Evolutionary conservation across 2,888 invertebrate genomes (phyloP), one percentile per base, ranked within the genome.

Genomic region (Himalopsyche kuldschensis): DNA sequence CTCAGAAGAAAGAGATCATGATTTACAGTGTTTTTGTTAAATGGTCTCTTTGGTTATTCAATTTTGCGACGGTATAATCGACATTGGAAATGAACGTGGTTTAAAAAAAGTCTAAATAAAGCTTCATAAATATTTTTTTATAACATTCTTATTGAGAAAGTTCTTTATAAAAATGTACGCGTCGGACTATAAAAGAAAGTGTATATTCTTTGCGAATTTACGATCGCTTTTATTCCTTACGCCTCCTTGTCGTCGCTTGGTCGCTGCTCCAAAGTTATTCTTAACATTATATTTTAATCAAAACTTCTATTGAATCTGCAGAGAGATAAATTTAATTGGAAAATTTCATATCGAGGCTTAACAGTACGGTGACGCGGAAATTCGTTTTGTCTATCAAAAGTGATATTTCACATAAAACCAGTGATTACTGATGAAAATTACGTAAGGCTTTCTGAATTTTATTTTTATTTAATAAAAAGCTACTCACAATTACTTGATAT

Each of bases 211-310:
- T 41, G 41, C 41, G 27, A 69, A 69, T 69, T 69, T 69, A 27
- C 69, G 15, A 27, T 76, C 76, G 20, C 35, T 76, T 76, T 24
- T 32, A 76, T 76, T 32, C 32, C 41, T 24, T 17, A 30, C 27
- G 69, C 69, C 69, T 27, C 69, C 24, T 69, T 27, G 69, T 69
- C 27, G 24, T 69, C 69, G 69, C 20, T 24, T 55, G 55, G 69
- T 69, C 69, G 11, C 69, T 27, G 69, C 15, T 69, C 11, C 27
- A 69, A 69, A 69, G 69, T 69, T 69, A 69, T 69, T 69, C 69
- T 69, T 69, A 27, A 69, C 69, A 69, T 69, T 63, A 55, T 80
- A 80, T 80, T 80, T 80, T 80, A 80, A 80, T 80, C 80, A 80
- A 63, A 63, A 80, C 31, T 63, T 80, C 35, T 63, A 63, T 80